phyloP scores from a whole-genome alignment of 92 coral and sea anemone species.

The Phenganax marumi region DNA sequence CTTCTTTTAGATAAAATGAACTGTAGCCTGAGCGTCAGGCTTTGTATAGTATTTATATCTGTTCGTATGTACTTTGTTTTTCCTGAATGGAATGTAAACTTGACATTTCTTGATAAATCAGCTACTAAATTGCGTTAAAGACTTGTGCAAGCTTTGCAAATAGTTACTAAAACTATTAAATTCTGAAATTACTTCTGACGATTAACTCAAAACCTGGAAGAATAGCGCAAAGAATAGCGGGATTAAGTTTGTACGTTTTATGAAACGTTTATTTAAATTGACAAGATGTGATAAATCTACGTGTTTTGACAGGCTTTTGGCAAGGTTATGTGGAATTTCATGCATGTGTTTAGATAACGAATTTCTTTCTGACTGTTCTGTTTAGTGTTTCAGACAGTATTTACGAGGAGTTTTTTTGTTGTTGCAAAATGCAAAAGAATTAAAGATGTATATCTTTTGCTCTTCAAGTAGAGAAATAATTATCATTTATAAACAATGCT shows the following conservation, averaged over 20 bases:
- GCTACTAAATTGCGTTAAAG: background rate
- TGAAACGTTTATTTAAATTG: background rate
- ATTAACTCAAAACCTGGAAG: background rate
- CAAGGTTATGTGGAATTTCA: background rate
- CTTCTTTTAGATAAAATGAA: too few species aligned
- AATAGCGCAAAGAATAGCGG: background rate
- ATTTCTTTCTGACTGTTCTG: background rate
- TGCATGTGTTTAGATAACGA: background rate
- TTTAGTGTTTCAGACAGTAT: background rate
- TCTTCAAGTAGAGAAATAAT: too few species aligned
- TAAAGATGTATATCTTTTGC: too few species aligned
- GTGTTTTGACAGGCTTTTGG: background rate
- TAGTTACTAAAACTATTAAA: background rate
- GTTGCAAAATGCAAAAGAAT: too few species aligned
- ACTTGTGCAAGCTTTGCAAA: background rate
- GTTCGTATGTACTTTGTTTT: too few species aligned
- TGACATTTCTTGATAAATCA: background rate
- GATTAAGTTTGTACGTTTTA: constrained; percentile 31
- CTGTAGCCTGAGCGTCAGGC: too few species aligned
- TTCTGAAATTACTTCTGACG: background rate
- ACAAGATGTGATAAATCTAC: background rate
- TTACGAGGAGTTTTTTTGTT: too few species aligned
- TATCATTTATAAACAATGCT: too few species aligned
- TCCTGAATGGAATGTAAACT: too few species aligned
- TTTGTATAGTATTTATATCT: too few species aligned